Evolutionary conservation across 2,797 vertebrate species (phyloP).

Genomic region (Mormyrops attenuatus): DNA sequence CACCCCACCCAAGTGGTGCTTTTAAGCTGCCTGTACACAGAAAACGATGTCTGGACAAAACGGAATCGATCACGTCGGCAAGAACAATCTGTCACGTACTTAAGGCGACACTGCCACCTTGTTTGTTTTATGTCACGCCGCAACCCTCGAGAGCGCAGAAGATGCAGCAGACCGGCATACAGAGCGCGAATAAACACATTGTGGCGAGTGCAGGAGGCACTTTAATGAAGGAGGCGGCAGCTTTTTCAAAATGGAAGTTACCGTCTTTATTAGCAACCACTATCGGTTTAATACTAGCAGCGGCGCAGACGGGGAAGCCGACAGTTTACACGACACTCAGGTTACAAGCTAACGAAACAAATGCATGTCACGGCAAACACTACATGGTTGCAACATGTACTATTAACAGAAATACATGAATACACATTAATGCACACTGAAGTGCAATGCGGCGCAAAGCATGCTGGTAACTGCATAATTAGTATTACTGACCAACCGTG

Average conservation of each 20-base stretch:
- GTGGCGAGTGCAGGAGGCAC: background rate
- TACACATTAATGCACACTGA: background rate
- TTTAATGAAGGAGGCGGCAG: background rate
- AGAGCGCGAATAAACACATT: background rate
- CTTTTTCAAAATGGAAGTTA: background rate
- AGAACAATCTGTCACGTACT: background rate
- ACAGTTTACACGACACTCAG: background rate
- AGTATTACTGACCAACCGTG: background rate
- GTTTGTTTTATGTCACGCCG: background rate
- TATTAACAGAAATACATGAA: background rate
- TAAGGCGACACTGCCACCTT: background rate
- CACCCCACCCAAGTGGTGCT: background rate
- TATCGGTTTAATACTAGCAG: background rate
- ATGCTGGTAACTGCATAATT: background rate
- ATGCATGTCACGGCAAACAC: background rate
- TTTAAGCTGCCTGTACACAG: background rate
- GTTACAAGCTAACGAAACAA: background rate
- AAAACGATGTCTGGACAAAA: background rate
- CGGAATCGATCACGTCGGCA: background rate
- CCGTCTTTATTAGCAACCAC: background rate
- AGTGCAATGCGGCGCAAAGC: background rate
- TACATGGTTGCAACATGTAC: background rate
- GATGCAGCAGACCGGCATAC: background rate
- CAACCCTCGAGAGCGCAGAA: background rate
- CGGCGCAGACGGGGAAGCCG: background rate